Percentiles rank a stretch among this genome's conserved stretches.
These are phyloP conservation scores for Sitodiplosis mosellana DNA, from an alignment of 1,140 invertebrate genomes.

Conservation along the genomic window DNA sequence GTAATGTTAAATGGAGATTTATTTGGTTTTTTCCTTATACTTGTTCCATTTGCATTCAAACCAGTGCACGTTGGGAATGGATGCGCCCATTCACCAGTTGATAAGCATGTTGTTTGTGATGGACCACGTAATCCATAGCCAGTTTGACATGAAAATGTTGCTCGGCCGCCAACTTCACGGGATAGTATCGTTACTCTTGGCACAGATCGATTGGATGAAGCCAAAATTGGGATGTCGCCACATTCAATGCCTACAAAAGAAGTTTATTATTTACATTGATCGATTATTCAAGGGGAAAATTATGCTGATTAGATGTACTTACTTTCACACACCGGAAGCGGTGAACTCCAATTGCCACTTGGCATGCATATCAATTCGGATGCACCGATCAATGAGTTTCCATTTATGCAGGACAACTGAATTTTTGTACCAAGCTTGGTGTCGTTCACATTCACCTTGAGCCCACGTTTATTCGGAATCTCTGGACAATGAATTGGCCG, in stretches of 20 bases:
- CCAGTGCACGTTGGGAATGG: slow-evolving; percentile 54
- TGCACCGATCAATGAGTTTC: slow-evolving; percentile 60
- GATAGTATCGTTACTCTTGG: slow-evolving; percentile 50
- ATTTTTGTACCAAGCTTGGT: slow-evolving; percentile 56
- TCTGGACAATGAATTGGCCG: slow-evolving; percentile 50
- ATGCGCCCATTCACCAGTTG: slow-evolving; percentile 59
- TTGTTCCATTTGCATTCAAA: slow-evolving; percentile 13
- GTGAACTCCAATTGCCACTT: slow-evolving; percentile 67
- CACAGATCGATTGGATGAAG: slow-evolving; percentile 26
- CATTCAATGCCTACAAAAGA: slow-evolving; percentile 43
- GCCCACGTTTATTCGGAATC: slow-evolving; percentile 43
- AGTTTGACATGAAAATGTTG: slow-evolving; percentile 57
- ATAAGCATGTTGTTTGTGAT: slow-evolving; percentile 52
- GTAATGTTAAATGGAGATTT: slow-evolving; percentile 9
- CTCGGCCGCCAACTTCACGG: slow-evolving; percentile 53
- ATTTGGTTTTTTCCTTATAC: neutral
- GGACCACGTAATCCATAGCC: slow-evolving; percentile 61
- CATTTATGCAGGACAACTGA: slow-evolving; percentile 57
- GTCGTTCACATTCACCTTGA: slow-evolving; percentile 45
- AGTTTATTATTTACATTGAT: no score
- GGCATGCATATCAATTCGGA: slow-evolving; percentile 52
- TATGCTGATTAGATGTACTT: slow-evolving; percentile 23
- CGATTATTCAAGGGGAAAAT: slow-evolving; percentile 1
- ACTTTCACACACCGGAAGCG: slow-evolving; percentile 65
- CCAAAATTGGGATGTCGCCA: slow-evolving; percentile 39